These are phyloP conservation scores for Autographa gamma DNA, from an alignment of 2,888 invertebrate genomes.

Conservation along the genomic window DNA sequence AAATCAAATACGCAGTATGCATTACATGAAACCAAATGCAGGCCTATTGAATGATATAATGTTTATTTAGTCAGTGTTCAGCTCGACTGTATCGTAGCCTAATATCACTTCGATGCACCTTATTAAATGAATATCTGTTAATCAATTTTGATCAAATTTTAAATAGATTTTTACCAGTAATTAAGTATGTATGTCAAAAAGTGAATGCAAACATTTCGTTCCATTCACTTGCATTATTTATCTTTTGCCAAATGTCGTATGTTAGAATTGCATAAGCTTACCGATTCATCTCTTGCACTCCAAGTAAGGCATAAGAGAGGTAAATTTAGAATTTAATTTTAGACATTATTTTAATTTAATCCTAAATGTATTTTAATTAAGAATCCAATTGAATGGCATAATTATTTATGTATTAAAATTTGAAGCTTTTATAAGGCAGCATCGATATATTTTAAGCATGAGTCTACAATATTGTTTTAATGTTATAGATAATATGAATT, in stretches of 20 bases:
- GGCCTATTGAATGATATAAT: slow-evolving; percentile 31
- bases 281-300: slow-evolving; percentile 72
- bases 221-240: slow-evolving; percentile 19
- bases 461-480: slow-evolving; percentile 74
- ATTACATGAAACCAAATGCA: slow-evolving; percentile 10
- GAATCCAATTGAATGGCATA: slow-evolving; percentile 80
- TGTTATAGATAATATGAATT: slow-evolving; percentile 79
- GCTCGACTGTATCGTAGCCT: slow-evolving; percentile 16
- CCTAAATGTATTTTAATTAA: slow-evolving; percentile 80
- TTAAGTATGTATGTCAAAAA: slow-evolving; percentile 17
- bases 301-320: slow-evolving; percentile 75
- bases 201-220: slow-evolving; percentile 14
- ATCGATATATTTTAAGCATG: slow-evolving; percentile 80
- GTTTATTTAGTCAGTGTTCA: slow-evolving; percentile 25
- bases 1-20: slow-evolving; percentile 35
- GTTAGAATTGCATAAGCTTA: slow-evolving; percentile 19
- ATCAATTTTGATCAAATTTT: slow-evolving; percentile 39
- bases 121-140: slow-evolving; percentile 20
- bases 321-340: slow-evolving; percentile 78
- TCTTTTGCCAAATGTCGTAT: slow-evolving; percentile 15
- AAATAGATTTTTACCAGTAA: slow-evolving; percentile 16
- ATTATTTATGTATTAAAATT: slow-evolving; percentile 80
- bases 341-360: slow-evolving; percentile 79
- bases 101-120: not conserved
- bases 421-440: slow-evolving; percentile 77